Percentiles rank a stretch among this genome's conserved stretches.
Conservation (phyloP, 2,797 vertebrate genomes). For the Coendou prehensilis region DNA sequence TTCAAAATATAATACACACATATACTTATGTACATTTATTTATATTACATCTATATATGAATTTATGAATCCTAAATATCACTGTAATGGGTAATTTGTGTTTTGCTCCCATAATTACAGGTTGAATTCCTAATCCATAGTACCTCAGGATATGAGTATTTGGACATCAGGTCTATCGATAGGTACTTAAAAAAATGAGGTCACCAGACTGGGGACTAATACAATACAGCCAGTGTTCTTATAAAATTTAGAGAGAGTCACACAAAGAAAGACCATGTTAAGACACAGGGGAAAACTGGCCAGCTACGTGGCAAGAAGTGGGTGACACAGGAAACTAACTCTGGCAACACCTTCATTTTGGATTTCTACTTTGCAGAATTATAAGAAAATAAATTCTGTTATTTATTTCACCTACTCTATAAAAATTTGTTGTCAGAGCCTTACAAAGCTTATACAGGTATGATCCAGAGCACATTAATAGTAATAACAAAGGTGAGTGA, state of each 20-base stretch:
- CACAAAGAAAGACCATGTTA: neutral
- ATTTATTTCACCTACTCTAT: neutral
- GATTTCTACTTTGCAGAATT: neutral
- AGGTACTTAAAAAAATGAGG: neutral
- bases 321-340: neutral
- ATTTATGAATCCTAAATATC: conserved; percentile 11
- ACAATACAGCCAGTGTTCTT: neutral
- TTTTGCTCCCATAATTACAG: neutral
- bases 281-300: neutral
- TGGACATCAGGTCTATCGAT: neutral
- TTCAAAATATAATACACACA: neutral
- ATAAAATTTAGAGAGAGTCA: neutral
- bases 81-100: neutral
- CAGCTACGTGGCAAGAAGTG: neutral
- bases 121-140: neutral
- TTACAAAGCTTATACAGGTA: neutral
- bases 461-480: neutral
- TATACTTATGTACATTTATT: neutral
- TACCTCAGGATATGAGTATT: neutral
- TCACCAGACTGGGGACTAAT: neutral
- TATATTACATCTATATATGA: neutral
- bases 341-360: neutral
- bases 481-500: neutral
- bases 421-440: neutral
- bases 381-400: neutral